Evolutionary conservation across 2,797 vertebrate genomes (phyloP).

Genomic region (Nasua narica): DNA sequence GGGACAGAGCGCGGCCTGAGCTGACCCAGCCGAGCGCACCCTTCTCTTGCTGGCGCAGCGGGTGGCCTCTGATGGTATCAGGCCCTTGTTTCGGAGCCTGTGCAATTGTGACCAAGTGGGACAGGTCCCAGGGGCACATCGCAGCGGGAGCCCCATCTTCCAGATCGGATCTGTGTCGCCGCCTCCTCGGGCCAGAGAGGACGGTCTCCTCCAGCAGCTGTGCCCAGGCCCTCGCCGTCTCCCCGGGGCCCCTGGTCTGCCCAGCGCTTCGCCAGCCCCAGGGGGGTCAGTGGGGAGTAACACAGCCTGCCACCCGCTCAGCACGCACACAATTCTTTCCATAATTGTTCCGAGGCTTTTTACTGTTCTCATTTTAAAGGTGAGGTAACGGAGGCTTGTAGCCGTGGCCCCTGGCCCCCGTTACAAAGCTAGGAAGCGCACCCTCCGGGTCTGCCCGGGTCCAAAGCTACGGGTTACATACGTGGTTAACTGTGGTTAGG

Average conservation of each 20-base stretch:
- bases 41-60: background rate
- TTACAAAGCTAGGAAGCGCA: accelerated
- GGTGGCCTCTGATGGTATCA: background rate
- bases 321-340: background rate
- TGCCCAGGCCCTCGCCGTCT: accelerated
- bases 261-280: accelerated
- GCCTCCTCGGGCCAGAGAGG: background rate
- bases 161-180: background rate
- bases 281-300: background rate
- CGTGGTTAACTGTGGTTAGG: no score
- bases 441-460: background rate
- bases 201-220: background rate
- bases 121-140: background rate
- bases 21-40: background rate
- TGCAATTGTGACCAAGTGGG: background rate
- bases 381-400: background rate
- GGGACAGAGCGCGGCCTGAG: background rate
- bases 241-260: accelerated
- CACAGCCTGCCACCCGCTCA: background rate
- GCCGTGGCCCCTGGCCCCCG: background rate
- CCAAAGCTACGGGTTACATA: background rate
- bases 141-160: background rate
- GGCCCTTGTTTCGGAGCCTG: background rate
- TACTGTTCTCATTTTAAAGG: background rate
- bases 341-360: background rate